These are phyloP conservation scores for Conomelus anceps DNA, from an alignment of 2,888 invertebrate species.

Conservation along the genomic window DNA sequence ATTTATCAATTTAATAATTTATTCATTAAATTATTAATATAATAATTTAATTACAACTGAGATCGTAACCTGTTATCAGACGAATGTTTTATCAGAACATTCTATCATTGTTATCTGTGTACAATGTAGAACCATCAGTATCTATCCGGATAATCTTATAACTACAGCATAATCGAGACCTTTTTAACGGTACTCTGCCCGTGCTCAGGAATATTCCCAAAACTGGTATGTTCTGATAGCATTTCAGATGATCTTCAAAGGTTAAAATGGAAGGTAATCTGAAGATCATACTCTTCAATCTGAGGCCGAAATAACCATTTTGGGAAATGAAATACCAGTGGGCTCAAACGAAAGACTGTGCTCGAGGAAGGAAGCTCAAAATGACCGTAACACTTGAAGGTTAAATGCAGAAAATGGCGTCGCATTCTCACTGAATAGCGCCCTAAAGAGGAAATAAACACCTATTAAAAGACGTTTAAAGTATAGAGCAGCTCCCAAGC, in stretches of 20 bases:
- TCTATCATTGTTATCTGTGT: too few species aligned
- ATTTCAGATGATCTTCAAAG: background rate
- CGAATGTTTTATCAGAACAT: too few species aligned
- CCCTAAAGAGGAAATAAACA: background rate
- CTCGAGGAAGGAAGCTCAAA: background rate
- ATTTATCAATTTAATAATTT: too few species aligned
- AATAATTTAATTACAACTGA: too few species aligned
- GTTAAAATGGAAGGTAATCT: background rate
- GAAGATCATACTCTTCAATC: background rate
- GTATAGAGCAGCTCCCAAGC: background rate
- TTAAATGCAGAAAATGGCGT: background rate
- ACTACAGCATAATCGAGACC: too few species aligned
- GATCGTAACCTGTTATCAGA: too few species aligned
- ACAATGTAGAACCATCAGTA: too few species aligned
- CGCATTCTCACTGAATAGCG: background rate
- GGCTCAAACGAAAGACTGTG: background rate
- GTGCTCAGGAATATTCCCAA: too few species aligned
- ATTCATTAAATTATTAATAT: too few species aligned
- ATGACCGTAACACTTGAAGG: background rate
- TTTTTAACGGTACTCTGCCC: too few species aligned
- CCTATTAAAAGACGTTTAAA: background rate
- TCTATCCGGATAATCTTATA: too few species aligned
- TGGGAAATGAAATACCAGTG: background rate
- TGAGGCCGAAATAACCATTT: background rate
- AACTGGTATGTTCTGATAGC: too few species aligned